These are phyloP conservation scores for Jacana jacana DNA, from an alignment of 2,113 vertebrate genomes.

Conservation along the genomic window DNA sequence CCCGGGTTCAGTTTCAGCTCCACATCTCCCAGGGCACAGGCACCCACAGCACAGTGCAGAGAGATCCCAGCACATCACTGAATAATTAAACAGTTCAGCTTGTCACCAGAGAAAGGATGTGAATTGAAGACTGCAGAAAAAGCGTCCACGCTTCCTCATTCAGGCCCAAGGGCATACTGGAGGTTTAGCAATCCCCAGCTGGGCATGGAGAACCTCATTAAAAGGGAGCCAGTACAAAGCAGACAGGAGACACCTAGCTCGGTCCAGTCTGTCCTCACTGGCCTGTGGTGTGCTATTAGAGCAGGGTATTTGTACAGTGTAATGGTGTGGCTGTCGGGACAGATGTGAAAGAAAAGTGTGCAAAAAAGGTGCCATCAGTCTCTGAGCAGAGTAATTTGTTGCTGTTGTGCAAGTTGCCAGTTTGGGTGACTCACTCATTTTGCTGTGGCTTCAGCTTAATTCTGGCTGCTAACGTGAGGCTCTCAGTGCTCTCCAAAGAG, in stretches of 20 bases:
- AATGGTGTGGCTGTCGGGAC: not conserved
- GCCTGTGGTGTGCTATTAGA: not conserved
- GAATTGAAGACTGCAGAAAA: not conserved
- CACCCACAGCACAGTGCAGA: not conserved
- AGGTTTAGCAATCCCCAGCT: not conserved
- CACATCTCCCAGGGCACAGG: not conserved
- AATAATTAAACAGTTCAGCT: not conserved
- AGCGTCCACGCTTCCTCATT: not conserved
- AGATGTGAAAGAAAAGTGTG: not conserved
- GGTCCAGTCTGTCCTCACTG: not conserved
- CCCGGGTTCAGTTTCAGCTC: not conserved
- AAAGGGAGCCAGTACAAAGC: not conserved
- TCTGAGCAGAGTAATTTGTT: not conserved
- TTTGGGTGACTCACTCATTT: not conserved
- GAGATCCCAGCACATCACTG: not conserved
- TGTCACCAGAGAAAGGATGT: not conserved
- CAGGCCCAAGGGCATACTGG: not conserved
- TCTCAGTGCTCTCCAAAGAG: not conserved
- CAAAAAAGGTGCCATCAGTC: not conserved
- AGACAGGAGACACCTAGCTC: not conserved
- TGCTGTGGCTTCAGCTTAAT: not conserved
- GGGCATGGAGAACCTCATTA: not conserved
- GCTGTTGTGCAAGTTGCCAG: not conserved
- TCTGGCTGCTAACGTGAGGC: not conserved
- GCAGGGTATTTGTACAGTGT: accelerated